Evolutionary conservation across 2,113 vertebrate species (phyloP), one percentile per base, ranked within the genome.

Genomic region (Hoplias malabaricus): DNA sequence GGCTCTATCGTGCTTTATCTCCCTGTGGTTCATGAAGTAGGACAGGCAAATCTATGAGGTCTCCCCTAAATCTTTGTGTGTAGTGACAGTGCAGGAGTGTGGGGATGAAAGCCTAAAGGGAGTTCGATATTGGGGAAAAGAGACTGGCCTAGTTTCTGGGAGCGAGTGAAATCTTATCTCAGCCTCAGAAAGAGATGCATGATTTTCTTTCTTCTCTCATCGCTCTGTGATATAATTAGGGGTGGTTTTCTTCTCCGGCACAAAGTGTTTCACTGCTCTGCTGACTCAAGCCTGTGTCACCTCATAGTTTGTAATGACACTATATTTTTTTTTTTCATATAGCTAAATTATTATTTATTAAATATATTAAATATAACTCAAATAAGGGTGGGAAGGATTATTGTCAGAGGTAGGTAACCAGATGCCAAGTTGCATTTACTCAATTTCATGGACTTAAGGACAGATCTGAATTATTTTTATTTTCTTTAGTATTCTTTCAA

Each of bases 311-410:
- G 19, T 63, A 33, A 63, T 36, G 33, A 36, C 8, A 7, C 59
- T 34, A 31, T 36, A 36, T 63, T 21, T 63, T 2, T 33, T n/a
- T 34, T 63, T 11, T 36, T 36, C 14, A 63, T 36, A 33, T 16
- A 63, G 33, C n/a, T 36, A 36, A 63, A 63, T 63, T 63, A 63
- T 63, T 63, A 3, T n/a, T n/a, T n/a, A n/a, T n/a, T n/a, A n/a
- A n/a, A n/a, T n/a, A n/a, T 63, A 63, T 63, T 36, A 63, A 63
- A 63, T 1, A 63, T 11, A 63, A 16, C 33, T 36, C n/a, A n/a
- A n/a, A n/a, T n/a, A n/a, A n/a, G n/a, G n/a, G n/a, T n/a, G n/a
- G n/a, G n/a, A n/a, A n/a, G n/a, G n/a, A n/a, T n/a, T n/a, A n/a
- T n/a, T n/a, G n/a, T n/a, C n/a, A n/a, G n/a, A n/a, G n/a, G n/a